A percentile compares a stretch with the other conserved stretches of the same genome.
Evolutionary conservation across 2,113 vertebrate species (phyloP).

Genomic region (Neolamprologus brichardi): DNA sequence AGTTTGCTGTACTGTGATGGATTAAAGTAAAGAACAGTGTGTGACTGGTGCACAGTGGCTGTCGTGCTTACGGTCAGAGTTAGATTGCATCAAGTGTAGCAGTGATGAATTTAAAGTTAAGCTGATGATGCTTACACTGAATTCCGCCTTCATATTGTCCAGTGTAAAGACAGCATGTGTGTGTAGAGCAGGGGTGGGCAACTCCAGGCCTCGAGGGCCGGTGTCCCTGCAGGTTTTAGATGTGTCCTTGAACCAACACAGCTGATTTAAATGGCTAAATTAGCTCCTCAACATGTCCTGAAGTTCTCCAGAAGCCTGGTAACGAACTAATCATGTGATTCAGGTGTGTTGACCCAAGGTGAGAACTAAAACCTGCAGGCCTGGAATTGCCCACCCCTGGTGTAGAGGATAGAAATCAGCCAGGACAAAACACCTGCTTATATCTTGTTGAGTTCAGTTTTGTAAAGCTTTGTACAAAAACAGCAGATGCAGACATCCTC

Average conservation of each 20-base stretch:
- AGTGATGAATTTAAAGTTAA: neutral
- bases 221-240: neutral
- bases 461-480: neutral
- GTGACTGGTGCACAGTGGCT: neutral
- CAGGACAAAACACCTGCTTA: neutral
- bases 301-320: rapidly evolving
- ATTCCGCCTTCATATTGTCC: rapidly evolving
- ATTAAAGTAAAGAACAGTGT: neutral
- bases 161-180: neutral
- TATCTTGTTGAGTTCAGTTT: neutral
- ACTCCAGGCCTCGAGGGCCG: rapidly evolving
- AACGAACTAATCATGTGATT: neutral
- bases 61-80: neutral
- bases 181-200: neutral
- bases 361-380: neutral
- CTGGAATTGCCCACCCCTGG: rapidly evolving
- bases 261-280: neutral
- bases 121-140: neutral
- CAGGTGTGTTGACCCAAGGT: neutral
- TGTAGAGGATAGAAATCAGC: neutral
- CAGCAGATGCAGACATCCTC: neutral
- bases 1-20: neutral
- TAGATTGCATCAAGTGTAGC: neutral
- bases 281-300: neutral
- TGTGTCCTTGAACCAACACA: neutral